Evolutionary conservation across 2,888 invertebrate species (phyloP), one percentile per base, ranked within the genome.

Genomic region (Nemotelus nigrinus): DNA sequence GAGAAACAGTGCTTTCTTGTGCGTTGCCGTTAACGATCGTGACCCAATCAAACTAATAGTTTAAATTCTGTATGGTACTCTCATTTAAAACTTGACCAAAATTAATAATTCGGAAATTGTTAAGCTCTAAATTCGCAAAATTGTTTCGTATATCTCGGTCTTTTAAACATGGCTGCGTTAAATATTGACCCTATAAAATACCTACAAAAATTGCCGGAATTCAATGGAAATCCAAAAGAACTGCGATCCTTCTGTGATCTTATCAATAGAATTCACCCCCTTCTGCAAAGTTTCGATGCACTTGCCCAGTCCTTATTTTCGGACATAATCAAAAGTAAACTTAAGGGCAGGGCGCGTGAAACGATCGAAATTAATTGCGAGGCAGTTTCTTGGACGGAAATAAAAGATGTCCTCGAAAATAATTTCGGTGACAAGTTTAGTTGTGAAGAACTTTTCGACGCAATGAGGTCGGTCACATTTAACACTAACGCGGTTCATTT

Each of bases 341-440:
- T 63, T 41, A 63, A 41, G 10, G 76, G 76, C 25, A 65, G 57
- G n/a, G 67, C 67, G 3, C 43, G 76, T 2, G 76, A 76, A 67
- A 41, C 57, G n/a, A 67, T 67, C n/a, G 67, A 76, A 10, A 76
- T 76, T 53, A 76, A 76, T 45, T 67, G 60, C 25, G 44, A 65
- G 3, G 47, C 55, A 44, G 57, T 10, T 43, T 25, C 76, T 43
- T 76, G 76, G 76, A 1, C 55, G 4, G 67, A 76, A 3, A 76
- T 65, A 39, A 67, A 67, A 55, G 55, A 3, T 3, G 45, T 67
- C 6, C 55, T 76, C 6, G 44, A 7, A 4, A 53, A 76, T 39
- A 65, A 76, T 45, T 76, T 76, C n/a, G 55, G 50, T 3, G 76
- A 76, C n/a, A 64, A 53, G 45, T 53, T 53, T 7, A 68, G 25